Evolutionary conservation across 1,140 invertebrate genomes (phyloP), one percentile per base, ranked within the genome.

Genomic region (Pollicipes pollicipes): DNA sequence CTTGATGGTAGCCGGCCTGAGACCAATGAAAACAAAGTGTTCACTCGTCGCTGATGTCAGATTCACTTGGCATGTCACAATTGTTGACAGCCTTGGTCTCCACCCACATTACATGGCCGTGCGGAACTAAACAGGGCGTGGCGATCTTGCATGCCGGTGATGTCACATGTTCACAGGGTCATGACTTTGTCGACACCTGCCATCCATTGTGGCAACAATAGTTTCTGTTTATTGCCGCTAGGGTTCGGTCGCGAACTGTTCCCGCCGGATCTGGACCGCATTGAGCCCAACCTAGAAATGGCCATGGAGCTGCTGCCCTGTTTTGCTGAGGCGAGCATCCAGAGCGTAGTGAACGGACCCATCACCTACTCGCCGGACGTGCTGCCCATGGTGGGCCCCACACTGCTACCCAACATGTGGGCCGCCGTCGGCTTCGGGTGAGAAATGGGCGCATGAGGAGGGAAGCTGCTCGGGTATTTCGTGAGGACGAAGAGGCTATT

Each of bases 191-290:
- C n/a, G n/a, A n/a, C n/a, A n/a, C n/a, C n/a, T n/a, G n/a, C 3
- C 37, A 37, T 69, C 58, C 21, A 70, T 58, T n/a, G n/a, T n/a
- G n/a, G n/a, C n/a, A n/a, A n/a, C n/a, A n/a, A n/a, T n/a, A n/a
- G 0, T 16, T 67, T 72, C 32, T 69, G 27, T 58, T 69, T n/a
- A n/a, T n/a, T n/a, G n/a, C n/a, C n/a, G 70, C 2, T 66, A 80
- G 78, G 78, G 30, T 81, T 81, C 74, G 80, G 79, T 3, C 79
- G 78, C 72, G 79, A 81, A 69, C 73, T 81, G 13, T 81, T 81
- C 71, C 72, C 79, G 68, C 76, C 78, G 16, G 79, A 81, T 70
- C 66, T 81, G 29, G 78, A 80, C 26, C 64, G 80, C 21, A 66
- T 81, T 10, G 73, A 73, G 29, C 74, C 76, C 0, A 75, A 81